phyloP scores from a whole-genome alignment of 2,797 vertebrate species.

The Cetoscarus ocellatus region DNA sequence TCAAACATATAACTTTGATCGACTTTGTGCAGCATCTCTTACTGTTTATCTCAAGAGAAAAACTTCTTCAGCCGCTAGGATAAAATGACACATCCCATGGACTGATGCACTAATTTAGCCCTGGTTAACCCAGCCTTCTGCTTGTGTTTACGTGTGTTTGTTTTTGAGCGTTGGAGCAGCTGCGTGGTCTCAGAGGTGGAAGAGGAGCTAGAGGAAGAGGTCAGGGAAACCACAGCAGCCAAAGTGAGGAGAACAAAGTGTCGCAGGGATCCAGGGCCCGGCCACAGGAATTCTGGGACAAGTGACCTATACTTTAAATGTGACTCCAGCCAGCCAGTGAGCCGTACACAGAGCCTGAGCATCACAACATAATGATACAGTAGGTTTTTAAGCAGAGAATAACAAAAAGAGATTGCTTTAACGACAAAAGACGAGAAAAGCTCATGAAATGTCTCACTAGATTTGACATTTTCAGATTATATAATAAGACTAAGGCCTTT shows the following conservation, averaged over 20 bases:
- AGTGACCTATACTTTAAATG: constrained; percentile 83
- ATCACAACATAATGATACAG: constrained; percentile 76
- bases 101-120: constrained; percentile 50
- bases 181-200: constrained; percentile 58
- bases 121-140: constrained; percentile 24
- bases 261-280: constrained; percentile 69
- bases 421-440: not conserved
- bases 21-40: not conserved
- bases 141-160: constrained; percentile 34
- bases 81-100: constrained; percentile 44
- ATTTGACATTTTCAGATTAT: constrained; percentile 41
- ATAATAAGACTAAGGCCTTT: constrained; percentile 16
- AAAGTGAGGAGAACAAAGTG: constrained; percentile 80
- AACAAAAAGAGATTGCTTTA: constrained; percentile 30
- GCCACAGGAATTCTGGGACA: constrained; percentile 83
- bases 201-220: constrained; percentile 70
- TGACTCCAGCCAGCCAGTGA: constrained; percentile 51
- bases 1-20: not conserved
- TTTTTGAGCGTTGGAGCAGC: constrained; percentile 27
- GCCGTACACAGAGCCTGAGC: constrained; percentile 54
- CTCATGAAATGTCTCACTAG: constrained; percentile 11
- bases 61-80: constrained; percentile 34
- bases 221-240: constrained; percentile 76
- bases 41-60: constrained; percentile 3
- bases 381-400: constrained; percentile 54